A percentile compares a stretch with the other conserved stretches of the same genome.
These are phyloP conservation scores for Melanotus villosus DNA, from an alignment of 2,888 invertebrate genomes.

Conservation along the genomic window DNA sequence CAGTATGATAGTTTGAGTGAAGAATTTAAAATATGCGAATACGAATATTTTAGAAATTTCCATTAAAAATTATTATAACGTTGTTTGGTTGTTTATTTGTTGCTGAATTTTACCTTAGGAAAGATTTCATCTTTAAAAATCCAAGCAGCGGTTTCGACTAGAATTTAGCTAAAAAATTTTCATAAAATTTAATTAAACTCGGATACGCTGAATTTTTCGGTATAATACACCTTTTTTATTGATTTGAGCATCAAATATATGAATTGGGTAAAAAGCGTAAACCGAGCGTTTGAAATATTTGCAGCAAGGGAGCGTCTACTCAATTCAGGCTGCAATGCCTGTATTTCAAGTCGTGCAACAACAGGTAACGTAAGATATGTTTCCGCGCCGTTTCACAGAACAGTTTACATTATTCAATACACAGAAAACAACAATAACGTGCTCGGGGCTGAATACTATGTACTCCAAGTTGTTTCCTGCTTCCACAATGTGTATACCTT, in stretches of 20 bases:
- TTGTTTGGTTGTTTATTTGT: too few relatives aligned
- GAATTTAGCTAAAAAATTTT: too few relatives aligned
- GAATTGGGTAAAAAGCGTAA: constrained; percentile 14
- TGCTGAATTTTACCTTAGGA: too few relatives aligned
- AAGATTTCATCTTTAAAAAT: too few relatives aligned
- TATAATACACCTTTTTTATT: constrained; percentile 19
- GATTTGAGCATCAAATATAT: constrained; percentile 11
- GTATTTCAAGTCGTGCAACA: constrained; percentile 21
- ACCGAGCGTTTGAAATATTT: constrained; percentile 17
- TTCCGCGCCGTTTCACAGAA: constrained; percentile 21
- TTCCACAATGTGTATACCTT: constrained; percentile 18
- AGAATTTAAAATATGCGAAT: too few relatives aligned
- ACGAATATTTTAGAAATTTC: too few relatives aligned
- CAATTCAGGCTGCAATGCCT: constrained; percentile 11
- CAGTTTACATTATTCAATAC: constrained; percentile 34
- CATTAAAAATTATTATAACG: too few relatives aligned
- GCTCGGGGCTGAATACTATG: constrained; percentile 23
- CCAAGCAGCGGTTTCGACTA: too few relatives aligned
- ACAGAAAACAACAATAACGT: constrained; percentile 28
- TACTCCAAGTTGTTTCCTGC: constrained; percentile 22
- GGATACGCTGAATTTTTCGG: background rate
- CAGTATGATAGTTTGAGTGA: too few relatives aligned
- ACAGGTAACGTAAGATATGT: constrained; percentile 29
- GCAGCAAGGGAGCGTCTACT: constrained; percentile 17
- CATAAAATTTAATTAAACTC: constrained; percentile 14